Conservation (phyloP, 2,113 vertebrate genomes). For the Mormyrus iriodes region DNA sequence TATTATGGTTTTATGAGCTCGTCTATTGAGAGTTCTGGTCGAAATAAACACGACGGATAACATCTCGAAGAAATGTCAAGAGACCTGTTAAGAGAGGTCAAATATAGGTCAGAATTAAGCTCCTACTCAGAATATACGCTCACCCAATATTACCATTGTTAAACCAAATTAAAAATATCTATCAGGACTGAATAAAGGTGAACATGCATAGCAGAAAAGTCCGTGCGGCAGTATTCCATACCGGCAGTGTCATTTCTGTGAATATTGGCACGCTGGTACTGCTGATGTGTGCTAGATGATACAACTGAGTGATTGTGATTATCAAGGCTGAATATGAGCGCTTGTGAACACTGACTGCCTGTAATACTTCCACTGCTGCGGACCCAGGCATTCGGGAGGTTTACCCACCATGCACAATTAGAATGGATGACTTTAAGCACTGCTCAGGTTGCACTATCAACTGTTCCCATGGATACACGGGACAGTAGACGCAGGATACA, state of each 20-base stretch:
- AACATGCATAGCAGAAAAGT: background rate
- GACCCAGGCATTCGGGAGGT: background rate
- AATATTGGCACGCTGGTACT: background rate
- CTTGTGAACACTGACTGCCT: background rate
- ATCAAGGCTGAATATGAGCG: background rate
- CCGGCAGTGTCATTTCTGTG: background rate
- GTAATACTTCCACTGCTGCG: background rate
- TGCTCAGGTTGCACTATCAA: conserved; percentile 12
- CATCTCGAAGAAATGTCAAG: background rate
- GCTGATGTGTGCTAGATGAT: background rate
- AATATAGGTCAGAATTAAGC: background rate
- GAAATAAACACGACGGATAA: background rate
- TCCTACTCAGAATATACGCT: background rate
- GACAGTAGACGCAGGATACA: background rate
- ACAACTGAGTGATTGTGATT: background rate
- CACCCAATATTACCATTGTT: background rate
- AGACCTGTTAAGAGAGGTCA: too few species aligned
- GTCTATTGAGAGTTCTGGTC: background rate
- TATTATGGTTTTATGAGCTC: background rate
- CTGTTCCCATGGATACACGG: conserved; percentile 13
- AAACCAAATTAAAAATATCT: background rate
- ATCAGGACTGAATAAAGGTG: background rate
- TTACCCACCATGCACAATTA: conserved; percentile 11
- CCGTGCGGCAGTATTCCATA: background rate
- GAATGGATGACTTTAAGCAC: conserved; percentile 8